Conservation (phyloP, 2,888 invertebrate species). For the Graphium colonna region DNA sequence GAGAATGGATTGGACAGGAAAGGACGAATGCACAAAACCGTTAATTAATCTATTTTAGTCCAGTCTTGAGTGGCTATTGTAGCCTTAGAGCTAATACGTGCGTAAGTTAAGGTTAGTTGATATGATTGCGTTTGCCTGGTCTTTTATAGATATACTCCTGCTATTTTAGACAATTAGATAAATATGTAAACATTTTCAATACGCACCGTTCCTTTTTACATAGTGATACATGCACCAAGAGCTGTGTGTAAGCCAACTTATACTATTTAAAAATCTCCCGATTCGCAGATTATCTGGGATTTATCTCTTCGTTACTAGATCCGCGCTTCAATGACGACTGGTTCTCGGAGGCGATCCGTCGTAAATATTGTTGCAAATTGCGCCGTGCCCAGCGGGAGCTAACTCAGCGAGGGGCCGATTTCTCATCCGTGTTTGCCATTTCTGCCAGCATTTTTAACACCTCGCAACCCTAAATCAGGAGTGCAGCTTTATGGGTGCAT, state of each 20-base stretch:
- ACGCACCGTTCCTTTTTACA: no score
- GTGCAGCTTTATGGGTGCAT: conserved; percentile 60
- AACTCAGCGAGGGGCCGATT: conserved; percentile 75
- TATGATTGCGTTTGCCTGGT: no score
- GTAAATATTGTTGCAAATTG: conserved; percentile 76
- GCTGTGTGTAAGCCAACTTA: neutral
- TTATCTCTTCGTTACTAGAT: conserved; percentile 45
- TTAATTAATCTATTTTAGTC: no score
- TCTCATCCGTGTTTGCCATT: conserved; percentile 69
- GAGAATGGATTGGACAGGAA: no score
- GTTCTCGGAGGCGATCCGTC: conserved; percentile 67
- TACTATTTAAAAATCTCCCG: conserved; percentile 39
- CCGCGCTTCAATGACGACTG: conserved; percentile 58
- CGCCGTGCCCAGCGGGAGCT: conserved; percentile 67
- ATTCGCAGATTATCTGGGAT: neutral
- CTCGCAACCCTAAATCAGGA: conserved; percentile 69
- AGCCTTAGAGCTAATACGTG: no score
- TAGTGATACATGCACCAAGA: no score
- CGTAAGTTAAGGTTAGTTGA: no score
- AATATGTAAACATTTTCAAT: no score
- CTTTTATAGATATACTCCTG: no score
- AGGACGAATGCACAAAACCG: no score
- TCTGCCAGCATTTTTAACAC: conserved; percentile 77
- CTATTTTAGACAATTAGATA: no score
- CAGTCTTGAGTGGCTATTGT: no score